phyloP scores from a whole-genome alignment of 2,113 vertebrate genomes.

The Mustelus asterias region DNA sequence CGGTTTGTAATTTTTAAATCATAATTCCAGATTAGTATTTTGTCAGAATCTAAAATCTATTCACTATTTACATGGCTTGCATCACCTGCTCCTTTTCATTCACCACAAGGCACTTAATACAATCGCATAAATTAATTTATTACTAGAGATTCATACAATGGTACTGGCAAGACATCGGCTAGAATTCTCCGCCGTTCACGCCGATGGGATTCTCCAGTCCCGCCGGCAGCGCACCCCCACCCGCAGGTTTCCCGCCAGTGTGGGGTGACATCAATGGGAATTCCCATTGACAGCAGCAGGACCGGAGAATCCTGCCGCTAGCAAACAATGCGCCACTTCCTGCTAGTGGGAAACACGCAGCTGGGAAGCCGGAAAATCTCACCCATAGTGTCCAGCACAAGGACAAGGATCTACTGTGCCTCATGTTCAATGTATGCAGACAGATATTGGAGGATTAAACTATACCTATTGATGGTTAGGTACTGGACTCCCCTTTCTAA shows the following conservation, averaged over 20 bases:
- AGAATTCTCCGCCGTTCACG: no score
- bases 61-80: neutral
- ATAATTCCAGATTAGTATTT: neutral
- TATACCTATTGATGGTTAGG: neutral
- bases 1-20: neutral
- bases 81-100: neutral
- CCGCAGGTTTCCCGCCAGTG: no score
- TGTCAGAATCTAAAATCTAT: neutral
- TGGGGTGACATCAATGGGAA: no score
- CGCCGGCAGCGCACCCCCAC: no score
- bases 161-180: no score
- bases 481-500: neutral
- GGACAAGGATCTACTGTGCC: neutral
- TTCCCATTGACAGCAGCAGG: no score
- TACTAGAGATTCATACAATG: neutral
- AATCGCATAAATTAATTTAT: neutral
- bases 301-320: no score
- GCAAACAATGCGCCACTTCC: no score
- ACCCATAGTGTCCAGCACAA: neutral
- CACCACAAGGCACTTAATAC: neutral
- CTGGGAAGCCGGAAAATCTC: no score
- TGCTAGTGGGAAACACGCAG: no score
- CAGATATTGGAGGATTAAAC: neutral
- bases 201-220: no score
- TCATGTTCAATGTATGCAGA: neutral